Conservation (phyloP, 2,797 vertebrate species). For the Nannoperca australis region DNA sequence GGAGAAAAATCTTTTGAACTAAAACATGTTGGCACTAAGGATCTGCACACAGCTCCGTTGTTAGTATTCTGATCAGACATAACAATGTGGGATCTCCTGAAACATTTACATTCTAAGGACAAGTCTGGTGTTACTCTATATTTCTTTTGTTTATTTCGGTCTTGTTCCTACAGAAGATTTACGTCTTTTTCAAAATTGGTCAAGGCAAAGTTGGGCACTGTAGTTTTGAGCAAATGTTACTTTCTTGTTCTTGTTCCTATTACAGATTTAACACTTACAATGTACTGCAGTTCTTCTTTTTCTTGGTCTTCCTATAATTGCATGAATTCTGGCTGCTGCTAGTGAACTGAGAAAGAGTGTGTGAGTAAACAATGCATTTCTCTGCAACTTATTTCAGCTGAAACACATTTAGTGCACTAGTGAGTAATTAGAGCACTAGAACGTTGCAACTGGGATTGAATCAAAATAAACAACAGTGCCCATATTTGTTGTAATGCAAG, state of each 20-base stretch:
- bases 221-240: neutral
- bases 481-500: neutral
- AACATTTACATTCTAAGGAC: slow-evolving; percentile 10
- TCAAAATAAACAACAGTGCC: neutral
- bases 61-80: slow-evolving; percentile 35
- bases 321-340: too few species aligned
- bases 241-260: neutral
- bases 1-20: slow-evolving; percentile 39
- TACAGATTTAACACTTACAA: too few species aligned
- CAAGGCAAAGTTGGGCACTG: neutral
- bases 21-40: slow-evolving; percentile 20
- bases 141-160: neutral
- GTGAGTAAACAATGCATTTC: neutral
- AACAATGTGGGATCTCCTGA: neutral
- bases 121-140: neutral
- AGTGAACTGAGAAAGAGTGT: too few species aligned
- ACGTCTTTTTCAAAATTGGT: neutral
- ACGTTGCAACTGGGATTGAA: neutral
- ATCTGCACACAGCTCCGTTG: slow-evolving; percentile 16
- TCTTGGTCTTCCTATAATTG: too few species aligned
- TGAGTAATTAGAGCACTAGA: neutral
- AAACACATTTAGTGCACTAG: neutral
- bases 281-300: too few species aligned
- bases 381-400: neutral
- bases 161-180: neutral